Conservation (phyloP, 2,888 invertebrate species). For the Orthosia cruda region DNA sequence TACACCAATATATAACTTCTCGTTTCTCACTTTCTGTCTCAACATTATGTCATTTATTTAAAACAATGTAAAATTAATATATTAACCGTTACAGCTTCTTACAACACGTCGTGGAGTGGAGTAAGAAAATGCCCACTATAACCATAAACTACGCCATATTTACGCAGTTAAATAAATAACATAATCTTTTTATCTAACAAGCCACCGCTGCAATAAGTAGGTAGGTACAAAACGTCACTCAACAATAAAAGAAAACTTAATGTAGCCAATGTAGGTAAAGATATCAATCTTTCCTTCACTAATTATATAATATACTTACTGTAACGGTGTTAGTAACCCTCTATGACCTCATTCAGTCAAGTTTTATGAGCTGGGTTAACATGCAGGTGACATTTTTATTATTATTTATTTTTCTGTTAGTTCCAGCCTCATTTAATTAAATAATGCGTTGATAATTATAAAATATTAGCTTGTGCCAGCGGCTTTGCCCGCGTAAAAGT, state of each 20-base stretch:
- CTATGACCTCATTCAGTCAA: constrained; percentile 43
- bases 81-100: not conserved
- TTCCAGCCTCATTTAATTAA: constrained; percentile 1
- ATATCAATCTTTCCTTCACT: constrained; percentile 41
- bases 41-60: not conserved
- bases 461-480: no score
- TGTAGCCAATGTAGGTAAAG: constrained; percentile 23
- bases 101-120: not conserved
- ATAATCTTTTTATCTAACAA: constrained; percentile 36
- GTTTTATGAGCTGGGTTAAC: constrained; percentile 31
- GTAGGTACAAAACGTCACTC: constrained; percentile 9
- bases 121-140: not conserved
- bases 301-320: constrained; percentile 26
- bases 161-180: constrained; percentile 3
- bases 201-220: constrained; percentile 9
- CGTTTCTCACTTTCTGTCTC: not conserved
- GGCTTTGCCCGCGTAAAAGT: no score
- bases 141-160: constrained; percentile 6
- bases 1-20: not conserved
- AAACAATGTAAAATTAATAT: not conserved
- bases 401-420: constrained; percentile 2
- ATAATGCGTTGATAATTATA: no score
- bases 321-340: constrained; percentile 27
- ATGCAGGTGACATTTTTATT: constrained; percentile 14
- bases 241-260: constrained; percentile 31